Conservation (phyloP, 2,888 invertebrate genomes). For the Blastobasis lacticolella region DNA sequence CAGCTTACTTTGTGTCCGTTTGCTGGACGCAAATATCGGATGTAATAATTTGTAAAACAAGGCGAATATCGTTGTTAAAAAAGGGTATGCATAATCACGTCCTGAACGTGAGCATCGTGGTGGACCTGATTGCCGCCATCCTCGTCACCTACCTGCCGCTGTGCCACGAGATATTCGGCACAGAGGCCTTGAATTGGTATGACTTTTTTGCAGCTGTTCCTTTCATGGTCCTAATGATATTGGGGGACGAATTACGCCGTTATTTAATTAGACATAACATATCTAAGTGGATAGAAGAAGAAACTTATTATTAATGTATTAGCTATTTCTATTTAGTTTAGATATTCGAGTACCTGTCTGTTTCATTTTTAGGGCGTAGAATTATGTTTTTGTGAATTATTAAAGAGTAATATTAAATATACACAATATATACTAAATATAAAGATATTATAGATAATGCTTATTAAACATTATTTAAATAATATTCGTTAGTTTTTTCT, state of each 20-base stretch:
- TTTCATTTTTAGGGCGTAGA: background rate
- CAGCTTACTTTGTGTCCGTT: slow-evolving; percentile 85
- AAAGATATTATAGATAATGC: too few relatives aligned
- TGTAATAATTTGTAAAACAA: slow-evolving; percentile 85
- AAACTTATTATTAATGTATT: slow-evolving; percentile 80
- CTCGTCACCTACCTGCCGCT: slow-evolving; percentile 80
- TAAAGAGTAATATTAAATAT: too few relatives aligned
- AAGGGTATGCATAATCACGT: slow-evolving; percentile 85
- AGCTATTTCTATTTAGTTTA: background rate
- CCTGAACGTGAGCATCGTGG: slow-evolving; percentile 75
- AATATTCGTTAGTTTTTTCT: too few relatives aligned
- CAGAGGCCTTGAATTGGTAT: slow-evolving; percentile 78
- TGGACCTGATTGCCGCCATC: slow-evolving; percentile 78
- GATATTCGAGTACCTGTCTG: background rate
- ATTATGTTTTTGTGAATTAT: too few relatives aligned
- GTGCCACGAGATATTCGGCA: slow-evolving; percentile 79
- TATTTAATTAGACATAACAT: slow-evolving; percentile 79
- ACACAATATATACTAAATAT: too few relatives aligned
- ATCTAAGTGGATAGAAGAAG: slow-evolving; percentile 81
- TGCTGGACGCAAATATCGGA: slow-evolving; percentile 87
- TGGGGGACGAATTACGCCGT: slow-evolving; percentile 83
- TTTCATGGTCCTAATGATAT: slow-evolving; percentile 82
- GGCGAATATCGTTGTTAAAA: slow-evolving; percentile 80
- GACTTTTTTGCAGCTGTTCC: slow-evolving; percentile 84
- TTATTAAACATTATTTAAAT: too few relatives aligned